Evolutionary conservation across 2,797 vertebrate genomes (phyloP).

Genomic region (Darevskia nairensis): DNA sequence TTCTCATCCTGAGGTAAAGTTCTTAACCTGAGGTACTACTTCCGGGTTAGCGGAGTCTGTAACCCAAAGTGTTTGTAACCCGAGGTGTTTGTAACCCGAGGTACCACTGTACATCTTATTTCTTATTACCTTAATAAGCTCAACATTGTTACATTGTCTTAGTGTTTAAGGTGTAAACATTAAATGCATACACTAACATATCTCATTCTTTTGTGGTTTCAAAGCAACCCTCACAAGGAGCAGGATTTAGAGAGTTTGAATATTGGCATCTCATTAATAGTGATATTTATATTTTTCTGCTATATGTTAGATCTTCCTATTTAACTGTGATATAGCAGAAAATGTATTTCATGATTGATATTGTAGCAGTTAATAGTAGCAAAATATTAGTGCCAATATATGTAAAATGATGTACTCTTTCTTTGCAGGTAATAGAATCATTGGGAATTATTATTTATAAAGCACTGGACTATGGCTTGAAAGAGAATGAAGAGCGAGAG

Average conservation of each 20-base stretch:
- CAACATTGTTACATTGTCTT: not conserved
- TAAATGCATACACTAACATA: not conserved
- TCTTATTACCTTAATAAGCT: not conserved
- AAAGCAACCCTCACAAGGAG: not conserved
- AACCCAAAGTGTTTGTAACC: too few relatives aligned
- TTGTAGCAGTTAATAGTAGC: not conserved
- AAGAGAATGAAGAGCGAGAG: slow-evolving; percentile 96
- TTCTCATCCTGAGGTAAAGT: too few relatives aligned
- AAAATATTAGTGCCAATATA: not conserved
- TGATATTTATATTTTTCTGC: slow-evolving; percentile 1
- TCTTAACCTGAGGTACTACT: too few relatives aligned
- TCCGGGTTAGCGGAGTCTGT: too few relatives aligned
- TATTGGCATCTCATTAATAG: not conserved
- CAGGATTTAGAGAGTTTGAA: not conserved
- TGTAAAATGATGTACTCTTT: slow-evolving; percentile 5
- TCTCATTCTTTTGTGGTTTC: not conserved
- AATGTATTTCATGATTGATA: not conserved
- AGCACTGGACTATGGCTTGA: slow-evolving; percentile 96
- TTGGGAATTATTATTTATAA: slow-evolving; percentile 98
- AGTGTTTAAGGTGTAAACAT: too few relatives aligned
- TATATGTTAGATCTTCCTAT: not conserved
- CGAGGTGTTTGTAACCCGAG: too few relatives aligned
- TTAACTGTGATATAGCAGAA: not conserved
- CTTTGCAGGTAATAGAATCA: slow-evolving; percentile 89
- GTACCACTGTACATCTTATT: too few relatives aligned